A percentile compares a stretch with the other conserved stretches of the same genome.
phyloP scores from a whole-genome alignment of 2,888 invertebrate genomes.

The Drosophila mimetica region DNA sequence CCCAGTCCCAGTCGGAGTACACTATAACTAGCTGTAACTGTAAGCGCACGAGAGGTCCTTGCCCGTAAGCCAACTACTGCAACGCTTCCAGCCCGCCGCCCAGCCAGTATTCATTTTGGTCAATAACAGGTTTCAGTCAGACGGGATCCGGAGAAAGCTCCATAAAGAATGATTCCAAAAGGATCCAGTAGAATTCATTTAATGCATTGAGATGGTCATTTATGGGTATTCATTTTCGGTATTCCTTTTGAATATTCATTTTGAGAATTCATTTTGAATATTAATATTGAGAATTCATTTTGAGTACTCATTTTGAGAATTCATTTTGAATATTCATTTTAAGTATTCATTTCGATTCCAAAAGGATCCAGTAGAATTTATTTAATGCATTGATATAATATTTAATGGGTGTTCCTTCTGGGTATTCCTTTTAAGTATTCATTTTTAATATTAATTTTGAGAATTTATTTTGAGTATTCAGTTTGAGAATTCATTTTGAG shows the following conservation, averaged over 20 bases:
- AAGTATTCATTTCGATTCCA: too few species aligned
- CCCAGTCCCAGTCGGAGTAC: slow-evolving; percentile 23
- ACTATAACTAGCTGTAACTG: slow-evolving; percentile 32
- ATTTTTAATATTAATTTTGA: too few species aligned
- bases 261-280: too few species aligned
- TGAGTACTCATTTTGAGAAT: too few species aligned
- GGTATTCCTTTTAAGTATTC: too few species aligned
- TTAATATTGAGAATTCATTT: too few species aligned
- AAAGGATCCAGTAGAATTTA: neutral
- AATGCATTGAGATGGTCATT: neutral
- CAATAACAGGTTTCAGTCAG: slow-evolving; percentile 13
- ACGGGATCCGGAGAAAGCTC: neutral
- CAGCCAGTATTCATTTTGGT: neutral
- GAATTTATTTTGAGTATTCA: too few species aligned
- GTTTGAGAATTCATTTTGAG: neutral
- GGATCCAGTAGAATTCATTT: neutral
- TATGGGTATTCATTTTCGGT: neutral
- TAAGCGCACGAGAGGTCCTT: slow-evolving; percentile 39
- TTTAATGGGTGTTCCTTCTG: neutral
- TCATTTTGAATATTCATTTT: too few species aligned
- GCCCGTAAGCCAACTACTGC: slow-evolving; percentile 27
- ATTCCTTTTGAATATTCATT: too few species aligned
- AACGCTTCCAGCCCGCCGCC: slow-evolving; percentile 22
- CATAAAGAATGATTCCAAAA: neutral
- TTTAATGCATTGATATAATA: neutral